These are phyloP conservation scores for Cygnus atratus DNA, from an alignment of 2,113 vertebrate species.

Conservation along the genomic window DNA sequence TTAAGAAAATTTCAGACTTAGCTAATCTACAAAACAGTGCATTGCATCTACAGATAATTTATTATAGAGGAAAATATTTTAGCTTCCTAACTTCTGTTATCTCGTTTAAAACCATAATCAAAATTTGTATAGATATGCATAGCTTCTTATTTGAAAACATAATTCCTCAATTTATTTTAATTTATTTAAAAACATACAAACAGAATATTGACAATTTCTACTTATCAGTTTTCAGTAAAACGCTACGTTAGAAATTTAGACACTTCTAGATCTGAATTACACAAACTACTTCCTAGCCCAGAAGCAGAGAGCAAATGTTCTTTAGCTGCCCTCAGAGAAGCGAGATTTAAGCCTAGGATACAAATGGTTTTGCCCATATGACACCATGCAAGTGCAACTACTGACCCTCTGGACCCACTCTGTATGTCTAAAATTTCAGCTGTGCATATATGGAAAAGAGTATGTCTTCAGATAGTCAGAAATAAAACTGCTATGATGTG, in stretches of 20 bases:
- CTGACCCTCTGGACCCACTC: fast-evolving
- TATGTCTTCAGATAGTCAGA: background rate
- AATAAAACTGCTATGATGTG: background rate
- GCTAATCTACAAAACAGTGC: background rate
- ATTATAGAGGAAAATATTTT: background rate
- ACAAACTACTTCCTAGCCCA: background rate
- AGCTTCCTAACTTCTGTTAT: background rate
- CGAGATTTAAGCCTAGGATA: background rate
- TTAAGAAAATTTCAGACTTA: background rate
- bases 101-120: background rate
- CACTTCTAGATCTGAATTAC: background rate
- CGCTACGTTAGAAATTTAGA: background rate
- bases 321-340: background rate
- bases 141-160: background rate
- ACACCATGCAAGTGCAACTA: background rate
- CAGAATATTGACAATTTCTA: background rate
- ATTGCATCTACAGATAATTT: background rate
- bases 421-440: background rate
- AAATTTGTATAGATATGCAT: background rate
- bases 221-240: background rate
- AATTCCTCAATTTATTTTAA: background rate
- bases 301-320: background rate
- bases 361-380: background rate
- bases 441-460: background rate
- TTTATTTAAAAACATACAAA: background rate